A percentile compares a stretch with the other conserved stretches of the same genome.
Evolutionary conservation across 2,888 invertebrate genomes (phyloP).

Genomic region (Brachylomia viminalis): DNA sequence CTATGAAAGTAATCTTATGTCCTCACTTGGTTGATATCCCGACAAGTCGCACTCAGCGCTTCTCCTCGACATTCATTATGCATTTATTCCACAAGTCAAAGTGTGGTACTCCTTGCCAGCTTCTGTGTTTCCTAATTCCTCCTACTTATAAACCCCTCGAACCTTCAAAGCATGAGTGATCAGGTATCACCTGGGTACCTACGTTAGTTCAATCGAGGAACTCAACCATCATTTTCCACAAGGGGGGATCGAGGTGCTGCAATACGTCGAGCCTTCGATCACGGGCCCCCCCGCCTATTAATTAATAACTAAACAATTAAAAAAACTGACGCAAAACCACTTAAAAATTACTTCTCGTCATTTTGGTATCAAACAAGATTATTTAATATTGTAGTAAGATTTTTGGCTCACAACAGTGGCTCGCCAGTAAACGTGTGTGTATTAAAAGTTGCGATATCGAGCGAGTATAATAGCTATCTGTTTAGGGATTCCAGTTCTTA

Average conservation of each 20-base stretch:
- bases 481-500: constrained; percentile 12
- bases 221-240: background rate
- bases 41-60: background rate
- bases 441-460: background rate
- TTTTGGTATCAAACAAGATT: constrained; percentile 4
- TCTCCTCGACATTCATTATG: background rate
- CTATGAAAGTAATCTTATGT: background rate
- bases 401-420: background rate
- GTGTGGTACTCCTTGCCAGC: background rate
- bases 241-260: background rate
- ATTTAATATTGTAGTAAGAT: background rate
- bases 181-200: background rate
- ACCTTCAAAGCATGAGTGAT: background rate
- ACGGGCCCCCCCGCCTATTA: no score
- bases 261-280: no score
- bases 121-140: background rate
- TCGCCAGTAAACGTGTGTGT: background rate
- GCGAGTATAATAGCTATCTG: constrained; percentile 5
- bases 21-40: background rate
- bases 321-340: constrained; percentile 2
- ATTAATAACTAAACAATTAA: background rate
- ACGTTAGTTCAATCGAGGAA: background rate
- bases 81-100: background rate
- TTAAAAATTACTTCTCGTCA: background rate
- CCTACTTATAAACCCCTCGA: background rate